Percentiles rank a stretch among this genome's conserved stretches.
phyloP scores from a whole-genome alignment of 2,797 vertebrate genomes.

The Phoxinus dragarum region DNA sequence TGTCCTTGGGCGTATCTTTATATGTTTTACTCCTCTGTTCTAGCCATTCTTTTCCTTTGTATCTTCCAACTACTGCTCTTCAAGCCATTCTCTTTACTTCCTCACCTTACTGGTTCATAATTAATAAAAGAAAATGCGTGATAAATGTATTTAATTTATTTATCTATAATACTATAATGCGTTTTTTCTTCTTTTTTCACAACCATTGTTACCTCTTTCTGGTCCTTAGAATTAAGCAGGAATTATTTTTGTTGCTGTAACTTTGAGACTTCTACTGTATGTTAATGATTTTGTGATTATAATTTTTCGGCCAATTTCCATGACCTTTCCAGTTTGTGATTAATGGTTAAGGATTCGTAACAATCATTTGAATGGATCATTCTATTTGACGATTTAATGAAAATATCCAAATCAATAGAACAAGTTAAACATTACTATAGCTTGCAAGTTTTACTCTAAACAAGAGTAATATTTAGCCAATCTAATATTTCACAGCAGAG shows the following conservation, averaged over 20 bases:
- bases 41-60: slow-evolving; percentile 35
- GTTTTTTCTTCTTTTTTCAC: background rate
- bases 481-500: background rate
- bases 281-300: background rate
- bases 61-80: background rate
- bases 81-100: background rate
- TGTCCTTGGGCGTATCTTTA: slow-evolving; percentile 49
- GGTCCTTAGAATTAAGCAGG: background rate
- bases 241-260: background rate
- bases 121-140: background rate
- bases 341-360: background rate
- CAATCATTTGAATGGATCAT: background rate
- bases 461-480: background rate
- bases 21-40: slow-evolving; percentile 60
- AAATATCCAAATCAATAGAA: background rate
- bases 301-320: background rate
- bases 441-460: background rate
- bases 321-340: slow-evolving; percentile 12
- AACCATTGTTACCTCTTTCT: background rate
- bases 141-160: background rate
- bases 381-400: background rate
- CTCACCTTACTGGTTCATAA: background rate
- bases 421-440: background rate
- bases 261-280: background rate
- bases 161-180: background rate